phyloP scores from a whole-genome alignment of 2,888 invertebrate genomes.

The Desoria tigrina region DNA sequence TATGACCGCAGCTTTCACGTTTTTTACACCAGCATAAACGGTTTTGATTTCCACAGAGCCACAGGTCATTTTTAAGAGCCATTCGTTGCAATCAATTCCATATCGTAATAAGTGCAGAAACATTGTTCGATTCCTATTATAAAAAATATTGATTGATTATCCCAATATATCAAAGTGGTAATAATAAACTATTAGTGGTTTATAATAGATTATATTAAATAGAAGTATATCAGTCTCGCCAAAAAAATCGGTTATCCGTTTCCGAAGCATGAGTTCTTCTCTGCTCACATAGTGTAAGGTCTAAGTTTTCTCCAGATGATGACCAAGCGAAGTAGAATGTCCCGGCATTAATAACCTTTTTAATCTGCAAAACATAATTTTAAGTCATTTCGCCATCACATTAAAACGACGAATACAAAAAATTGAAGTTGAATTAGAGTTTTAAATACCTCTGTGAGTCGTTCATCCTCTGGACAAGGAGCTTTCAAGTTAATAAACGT shows the following conservation, averaged over 20 bases:
- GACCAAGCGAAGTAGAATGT: slow-evolving; percentile 96
- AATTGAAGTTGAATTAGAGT: neutral
- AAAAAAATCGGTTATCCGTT: slow-evolving; percentile 95
- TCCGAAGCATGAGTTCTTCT: slow-evolving; percentile 74
- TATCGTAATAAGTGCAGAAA: slow-evolving; percentile 89
- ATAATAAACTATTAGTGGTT: slow-evolving; percentile 11
- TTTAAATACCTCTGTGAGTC: slow-evolving; percentile 62
- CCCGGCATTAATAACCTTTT: slow-evolving; percentile 93
- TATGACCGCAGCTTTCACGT: slow-evolving; percentile 91
- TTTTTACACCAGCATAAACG: slow-evolving; percentile 93
- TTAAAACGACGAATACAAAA: too few species aligned
- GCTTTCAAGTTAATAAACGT: slow-evolving; percentile 84
- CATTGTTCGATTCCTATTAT: slow-evolving; percentile 82
- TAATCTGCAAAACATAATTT: slow-evolving; percentile 54
- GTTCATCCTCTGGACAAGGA: slow-evolving; percentile 65
- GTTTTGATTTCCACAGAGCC: slow-evolving; percentile 96
- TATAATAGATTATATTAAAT: neutral
- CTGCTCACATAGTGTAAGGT: slow-evolving; percentile 93
- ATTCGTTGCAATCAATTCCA: slow-evolving; percentile 84
- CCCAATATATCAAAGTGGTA: neutral
- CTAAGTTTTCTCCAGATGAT: slow-evolving; percentile 66
- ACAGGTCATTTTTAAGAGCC: slow-evolving; percentile 95
- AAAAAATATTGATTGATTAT: too few species aligned
- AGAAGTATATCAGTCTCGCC: slow-evolving; percentile 62
- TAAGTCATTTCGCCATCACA: neutral